Evolutionary conservation across 2,797 vertebrate species (phyloP), one percentile per base, ranked within the genome.

Genomic region (Acanthurus tractus): DNA sequence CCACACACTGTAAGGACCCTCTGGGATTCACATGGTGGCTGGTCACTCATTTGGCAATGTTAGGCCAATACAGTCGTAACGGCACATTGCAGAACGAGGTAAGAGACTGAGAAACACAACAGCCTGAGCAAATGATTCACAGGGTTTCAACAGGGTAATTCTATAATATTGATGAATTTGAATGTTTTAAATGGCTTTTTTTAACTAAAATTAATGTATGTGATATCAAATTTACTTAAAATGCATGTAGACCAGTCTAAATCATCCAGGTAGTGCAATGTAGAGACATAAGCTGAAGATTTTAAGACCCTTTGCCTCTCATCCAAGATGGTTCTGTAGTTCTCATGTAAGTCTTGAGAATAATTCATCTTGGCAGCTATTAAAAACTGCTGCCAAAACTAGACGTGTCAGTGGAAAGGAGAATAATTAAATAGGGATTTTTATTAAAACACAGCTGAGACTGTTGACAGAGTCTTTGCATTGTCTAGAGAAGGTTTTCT

Each of bases 1-100:
- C 88, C 1, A 44, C 85, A 12, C 95, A 95, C 44, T 96, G 96
- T 82, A 98, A 96, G 88, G 98, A 99, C 78, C 90, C 95, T 5
- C 34, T 97, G 76, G 96, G 97, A 53, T 98, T 99, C 90, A 95
- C 95, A n/a, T 99, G 97, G 98, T 99, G 98, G 98, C 84, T 99
- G 88, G 73, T 97, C 84, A 95, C 96, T 81, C 97, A 98, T 69
- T 79, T 98, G 78, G 95, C 97, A 69, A 92, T 95, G 70, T 91
- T 98, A 56, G 96, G 96, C 58, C 95, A 94, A 70, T 96, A 96
- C 85, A 95, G 94, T 86, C 93, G 89, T 34, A 97, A 95, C 25
- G 98, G 98, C 59, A 88, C 80, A 12, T n/a, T 88, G 38, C 95
- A 96, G 74, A 92, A 91, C 54, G 95, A 95, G 95, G 98, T 99